Conservation (phyloP, 2,797 vertebrate species). For the Arvicola amphibius region DNA sequence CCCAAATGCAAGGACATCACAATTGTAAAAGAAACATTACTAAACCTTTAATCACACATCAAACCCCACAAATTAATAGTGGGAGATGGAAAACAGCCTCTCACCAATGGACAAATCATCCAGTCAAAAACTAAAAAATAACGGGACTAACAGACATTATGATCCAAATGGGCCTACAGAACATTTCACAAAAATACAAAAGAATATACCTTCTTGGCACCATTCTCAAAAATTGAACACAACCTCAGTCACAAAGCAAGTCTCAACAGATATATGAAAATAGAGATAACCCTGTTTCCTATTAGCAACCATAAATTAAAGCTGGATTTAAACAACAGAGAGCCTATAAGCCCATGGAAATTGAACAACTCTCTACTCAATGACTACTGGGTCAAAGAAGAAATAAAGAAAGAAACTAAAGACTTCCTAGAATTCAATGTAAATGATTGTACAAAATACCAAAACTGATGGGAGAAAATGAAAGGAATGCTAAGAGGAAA, state of each 20-base stretch:
- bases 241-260: too few species aligned
- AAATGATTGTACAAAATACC: not conserved
- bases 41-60: not conserved
- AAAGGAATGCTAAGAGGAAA: not conserved
- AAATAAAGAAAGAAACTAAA: not conserved
- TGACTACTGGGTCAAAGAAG: not conserved
- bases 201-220: not conserved
- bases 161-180: not conserved
- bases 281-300: too few species aligned
- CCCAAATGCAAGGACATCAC: not conserved
- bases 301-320: too few species aligned
- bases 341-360: too few species aligned
- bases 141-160: not conserved
- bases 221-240: not conserved
- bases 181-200: not conserved
- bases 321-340: too few species aligned
- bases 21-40: not conserved
- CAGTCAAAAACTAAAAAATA: not conserved
- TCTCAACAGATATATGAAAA: too few species aligned
- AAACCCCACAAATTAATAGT: not conserved
- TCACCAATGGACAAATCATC: not conserved
- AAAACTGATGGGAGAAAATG: not conserved
- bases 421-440: not conserved
- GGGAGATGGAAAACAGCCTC: not conserved
- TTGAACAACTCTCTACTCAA: not conserved